These are phyloP conservation scores for Nematopogon swammerdamellus DNA, from an alignment of 2,888 invertebrate genomes.

Conservation along the genomic window DNA sequence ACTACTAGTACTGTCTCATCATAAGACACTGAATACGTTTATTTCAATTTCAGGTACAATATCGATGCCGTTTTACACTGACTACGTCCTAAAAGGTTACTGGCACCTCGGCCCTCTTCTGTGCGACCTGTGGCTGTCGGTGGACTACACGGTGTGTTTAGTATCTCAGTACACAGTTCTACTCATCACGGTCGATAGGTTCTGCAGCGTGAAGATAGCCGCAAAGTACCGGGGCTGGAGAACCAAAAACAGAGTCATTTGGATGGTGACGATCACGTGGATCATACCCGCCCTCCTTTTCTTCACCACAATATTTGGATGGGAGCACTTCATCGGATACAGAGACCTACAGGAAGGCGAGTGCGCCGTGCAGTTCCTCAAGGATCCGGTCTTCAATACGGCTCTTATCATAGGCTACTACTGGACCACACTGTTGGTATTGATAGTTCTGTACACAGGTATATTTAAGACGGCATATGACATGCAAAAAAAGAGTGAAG, in stretches of 20 bases:
- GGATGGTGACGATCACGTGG: constrained; percentile 97
- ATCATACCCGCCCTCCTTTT: constrained; percentile 94
- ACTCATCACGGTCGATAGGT: constrained; percentile 96
- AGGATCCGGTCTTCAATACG: constrained; percentile 96
- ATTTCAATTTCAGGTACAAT: constrained; percentile 70
- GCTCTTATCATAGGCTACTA: constrained; percentile 95
- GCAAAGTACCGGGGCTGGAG: constrained; percentile 97
- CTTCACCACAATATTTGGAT: constrained; percentile 97
- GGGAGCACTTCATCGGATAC: constrained; percentile 96
- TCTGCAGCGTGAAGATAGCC: constrained; percentile 98
- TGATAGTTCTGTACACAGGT: constrained; percentile 94
- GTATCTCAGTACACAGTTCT: constrained; percentile 99
- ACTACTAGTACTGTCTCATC: too few species aligned
- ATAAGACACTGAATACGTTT: too few species aligned
- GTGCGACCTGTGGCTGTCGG: constrained; percentile 97
- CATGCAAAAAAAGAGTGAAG: constrained; percentile 96
- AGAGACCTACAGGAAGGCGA: constrained; percentile 83
- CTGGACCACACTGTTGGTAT: constrained; percentile 94
- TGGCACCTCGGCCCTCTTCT: constrained; percentile 96
- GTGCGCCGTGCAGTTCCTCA: constrained; percentile 96
- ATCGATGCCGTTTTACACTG: constrained; percentile 98
- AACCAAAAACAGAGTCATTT: constrained; percentile 87
- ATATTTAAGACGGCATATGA: constrained; percentile 97
- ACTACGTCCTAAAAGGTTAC: constrained; percentile 93
- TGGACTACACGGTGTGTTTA: constrained; percentile 98